A percentile compares a stretch with the other conserved stretches of the same genome.
These are phyloP conservation scores for Phytoseiulus persimilis DNA, from an alignment of 2,888 invertebrate species.

Conservation along the genomic window DNA sequence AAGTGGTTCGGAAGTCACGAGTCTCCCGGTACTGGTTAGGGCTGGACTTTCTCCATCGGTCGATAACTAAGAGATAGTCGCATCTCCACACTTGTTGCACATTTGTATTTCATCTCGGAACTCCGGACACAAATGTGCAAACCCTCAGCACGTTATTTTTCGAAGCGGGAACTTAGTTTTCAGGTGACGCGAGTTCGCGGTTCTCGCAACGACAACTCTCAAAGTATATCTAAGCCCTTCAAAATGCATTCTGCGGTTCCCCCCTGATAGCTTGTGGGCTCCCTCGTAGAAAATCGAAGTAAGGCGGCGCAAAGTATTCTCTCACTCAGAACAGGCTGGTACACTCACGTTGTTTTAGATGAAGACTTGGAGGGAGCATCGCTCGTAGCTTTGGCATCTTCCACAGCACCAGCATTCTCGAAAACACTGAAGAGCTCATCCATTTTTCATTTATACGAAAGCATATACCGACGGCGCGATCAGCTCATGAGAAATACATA, in stretches of 20 bases:
- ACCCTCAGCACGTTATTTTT: too few relatives aligned
- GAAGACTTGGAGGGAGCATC: neutral
- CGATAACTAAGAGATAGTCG: too few relatives aligned
- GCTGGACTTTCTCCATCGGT: too few relatives aligned
- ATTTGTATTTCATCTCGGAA: too few relatives aligned
- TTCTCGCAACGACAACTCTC: too few relatives aligned
- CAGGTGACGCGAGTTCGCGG: too few relatives aligned
- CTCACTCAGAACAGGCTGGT: neutral
- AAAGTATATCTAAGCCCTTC: too few relatives aligned
- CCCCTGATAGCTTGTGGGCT: neutral
- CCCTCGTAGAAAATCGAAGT: neutral
- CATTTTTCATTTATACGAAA: constrained; percentile 20
- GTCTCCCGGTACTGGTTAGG: too few relatives aligned
- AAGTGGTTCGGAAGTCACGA: too few relatives aligned
- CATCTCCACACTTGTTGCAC: too few relatives aligned
- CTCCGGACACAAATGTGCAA: too few relatives aligned
- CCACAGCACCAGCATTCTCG: constrained; percentile 9
- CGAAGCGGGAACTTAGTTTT: too few relatives aligned
- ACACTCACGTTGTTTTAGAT: neutral
- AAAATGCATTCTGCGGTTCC: neutral
- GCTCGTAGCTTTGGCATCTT: neutral
- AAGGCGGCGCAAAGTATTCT: neutral
- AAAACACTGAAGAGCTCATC: constrained; percentile 36
- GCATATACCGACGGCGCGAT: constrained; percentile 24
- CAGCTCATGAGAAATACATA: neutral